A percentile compares a stretch with the other conserved stretches of the same genome.
phyloP scores from a whole-genome alignment of 2,888 invertebrate genomes.

The Sminthurinus aureus region DNA sequence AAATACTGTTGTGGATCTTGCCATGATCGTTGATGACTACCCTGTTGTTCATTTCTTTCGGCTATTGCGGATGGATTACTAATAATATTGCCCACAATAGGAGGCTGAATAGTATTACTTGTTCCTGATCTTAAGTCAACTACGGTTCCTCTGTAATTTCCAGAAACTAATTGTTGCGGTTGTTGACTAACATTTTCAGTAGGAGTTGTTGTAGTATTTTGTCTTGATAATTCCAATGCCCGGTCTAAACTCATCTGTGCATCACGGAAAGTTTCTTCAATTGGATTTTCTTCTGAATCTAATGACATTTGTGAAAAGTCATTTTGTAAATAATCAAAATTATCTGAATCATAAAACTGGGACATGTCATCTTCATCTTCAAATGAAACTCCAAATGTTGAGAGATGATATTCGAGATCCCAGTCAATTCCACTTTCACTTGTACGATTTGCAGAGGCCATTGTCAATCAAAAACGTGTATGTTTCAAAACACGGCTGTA shows the following conservation, averaged over 20 bases:
- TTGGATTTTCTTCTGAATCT: background rate
- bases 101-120: no score
- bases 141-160: background rate
- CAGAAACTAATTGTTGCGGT: background rate
- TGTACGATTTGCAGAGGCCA: background rate
- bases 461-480: background rate
- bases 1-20: background rate
- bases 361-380: background rate
- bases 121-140: background rate
- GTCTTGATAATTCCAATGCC: background rate
- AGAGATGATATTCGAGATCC: conserved; percentile 9
- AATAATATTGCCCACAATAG: no score
- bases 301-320: background rate
- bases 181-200: background rate
- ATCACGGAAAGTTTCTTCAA: background rate
- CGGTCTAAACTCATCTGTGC: background rate
- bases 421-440: conserved; percentile 28
- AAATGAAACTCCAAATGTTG: background rate
- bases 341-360: background rate
- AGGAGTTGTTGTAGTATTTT: background rate
- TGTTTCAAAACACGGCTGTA: no score
- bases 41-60: background rate
- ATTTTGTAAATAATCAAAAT: background rate
- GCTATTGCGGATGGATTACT: no score
- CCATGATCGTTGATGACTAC: background rate